Conservation (phyloP, 2,113 vertebrate species). For the Dicerorhinus sumatrensis region DNA sequence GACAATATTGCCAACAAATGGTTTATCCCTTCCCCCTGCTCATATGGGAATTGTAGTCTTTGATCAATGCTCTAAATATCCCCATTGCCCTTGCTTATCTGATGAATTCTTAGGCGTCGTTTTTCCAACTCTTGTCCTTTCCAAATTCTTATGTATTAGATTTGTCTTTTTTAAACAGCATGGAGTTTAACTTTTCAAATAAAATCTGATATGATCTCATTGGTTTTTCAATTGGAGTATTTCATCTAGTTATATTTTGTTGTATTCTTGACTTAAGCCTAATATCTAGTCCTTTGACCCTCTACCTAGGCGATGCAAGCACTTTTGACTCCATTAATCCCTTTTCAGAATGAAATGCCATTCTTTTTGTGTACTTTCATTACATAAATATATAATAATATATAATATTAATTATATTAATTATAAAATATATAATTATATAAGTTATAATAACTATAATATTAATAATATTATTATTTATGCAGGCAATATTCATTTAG, state of each 20-base stretch:
- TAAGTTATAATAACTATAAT: neutral
- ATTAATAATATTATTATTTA: neutral
- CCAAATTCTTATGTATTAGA: neutral
- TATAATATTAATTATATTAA: neutral
- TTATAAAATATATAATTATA: neutral
- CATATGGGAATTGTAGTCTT: neutral
- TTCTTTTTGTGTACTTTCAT: neutral
- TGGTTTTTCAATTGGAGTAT: neutral
- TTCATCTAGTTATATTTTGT: neutral
- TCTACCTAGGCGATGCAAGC: neutral
- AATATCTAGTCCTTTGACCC: neutral
- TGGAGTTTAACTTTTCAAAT: neutral
- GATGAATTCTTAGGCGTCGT: neutral
- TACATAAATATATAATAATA: neutral
- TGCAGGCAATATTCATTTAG: neutral
- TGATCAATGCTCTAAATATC: neutral
- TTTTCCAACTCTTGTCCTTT: neutral
- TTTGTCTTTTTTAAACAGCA: neutral
- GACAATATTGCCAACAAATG: neutral
- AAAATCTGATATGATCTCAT: neutral
- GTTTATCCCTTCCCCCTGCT: neutral
- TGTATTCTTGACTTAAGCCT: constrained; percentile 3
- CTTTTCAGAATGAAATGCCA: neutral
- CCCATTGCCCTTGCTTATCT: neutral
- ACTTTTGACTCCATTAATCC: neutral